phyloP scores from a whole-genome alignment of 2,797 vertebrate genomes.

The Fundulus diaphanus region DNA sequence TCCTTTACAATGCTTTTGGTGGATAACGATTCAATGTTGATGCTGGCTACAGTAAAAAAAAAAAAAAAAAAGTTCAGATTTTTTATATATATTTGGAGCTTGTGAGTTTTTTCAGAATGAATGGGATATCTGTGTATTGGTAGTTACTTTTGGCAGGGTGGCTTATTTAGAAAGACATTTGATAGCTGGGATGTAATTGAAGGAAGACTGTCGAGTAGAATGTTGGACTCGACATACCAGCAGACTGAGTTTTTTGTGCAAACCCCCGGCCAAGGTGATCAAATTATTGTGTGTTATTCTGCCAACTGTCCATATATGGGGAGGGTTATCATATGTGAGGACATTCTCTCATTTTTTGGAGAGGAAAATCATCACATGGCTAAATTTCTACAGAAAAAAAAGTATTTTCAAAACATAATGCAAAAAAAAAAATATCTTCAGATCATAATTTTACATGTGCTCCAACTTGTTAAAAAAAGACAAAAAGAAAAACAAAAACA shows the following conservation, averaged over 20 bases:
- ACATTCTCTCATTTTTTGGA: constrained; percentile 80
- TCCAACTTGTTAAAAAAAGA: constrained; percentile 83
- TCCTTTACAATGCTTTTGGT: constrained; percentile 79
- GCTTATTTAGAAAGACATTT: constrained; percentile 33
- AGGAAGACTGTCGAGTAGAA: constrained; percentile 58
- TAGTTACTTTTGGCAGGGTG: constrained; percentile 54
- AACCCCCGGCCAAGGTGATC: constrained; percentile 87
- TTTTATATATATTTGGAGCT: constrained; percentile 66
- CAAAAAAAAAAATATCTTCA: constrained; percentile 81
- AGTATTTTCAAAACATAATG: constrained; percentile 79
- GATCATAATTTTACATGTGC: constrained; percentile 88
- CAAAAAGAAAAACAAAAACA: constrained; percentile 62
- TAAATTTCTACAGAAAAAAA: constrained; percentile 87
- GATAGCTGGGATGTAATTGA: constrained; percentile 63
- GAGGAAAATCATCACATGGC: constrained; percentile 86
- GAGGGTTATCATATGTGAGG: constrained; percentile 66
- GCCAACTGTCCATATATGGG: constrained; percentile 74
- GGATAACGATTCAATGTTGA: constrained; percentile 79
- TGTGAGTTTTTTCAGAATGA: constrained; percentile 55
- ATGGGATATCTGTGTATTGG: constrained; percentile 61
- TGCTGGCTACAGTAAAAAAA: constrained; percentile 74
- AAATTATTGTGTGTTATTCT: constrained; percentile 86
- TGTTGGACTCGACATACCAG: constrained; percentile 73
- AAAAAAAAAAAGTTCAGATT: constrained; percentile 58
- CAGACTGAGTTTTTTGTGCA: constrained; percentile 78